Evolutionary conservation across 2,113 vertebrate species (phyloP).

Genomic region (Python bivittatus): DNA sequence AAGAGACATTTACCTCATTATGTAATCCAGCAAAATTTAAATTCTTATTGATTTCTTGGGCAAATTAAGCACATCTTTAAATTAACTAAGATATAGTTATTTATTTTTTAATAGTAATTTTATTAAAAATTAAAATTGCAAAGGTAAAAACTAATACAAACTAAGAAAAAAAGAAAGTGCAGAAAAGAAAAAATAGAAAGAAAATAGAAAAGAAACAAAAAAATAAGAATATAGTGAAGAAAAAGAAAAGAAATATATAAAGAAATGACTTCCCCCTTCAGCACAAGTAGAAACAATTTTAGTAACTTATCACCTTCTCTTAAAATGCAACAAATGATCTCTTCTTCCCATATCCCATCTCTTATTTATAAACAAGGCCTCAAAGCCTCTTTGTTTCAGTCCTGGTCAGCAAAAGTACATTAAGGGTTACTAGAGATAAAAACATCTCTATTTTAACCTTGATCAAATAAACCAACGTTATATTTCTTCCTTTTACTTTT

Average conservation of each 20-base stretch:
- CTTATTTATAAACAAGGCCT: not conserved
- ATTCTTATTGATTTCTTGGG: not conserved
- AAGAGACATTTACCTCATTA: not conserved
- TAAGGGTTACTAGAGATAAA: not conserved
- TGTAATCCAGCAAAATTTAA: not conserved
- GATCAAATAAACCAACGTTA: not conserved
- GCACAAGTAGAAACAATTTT: not conserved
- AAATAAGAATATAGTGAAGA: not conserved
- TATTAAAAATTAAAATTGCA: not conserved
- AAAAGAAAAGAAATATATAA: not conserved
- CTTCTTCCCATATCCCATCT: not conserved
- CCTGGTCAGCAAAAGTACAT: not conserved
- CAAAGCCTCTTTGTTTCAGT: not conserved
- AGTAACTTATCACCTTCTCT: not conserved
- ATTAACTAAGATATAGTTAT: not conserved
- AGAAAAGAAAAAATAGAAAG: not conserved
- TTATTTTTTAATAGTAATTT: not conserved
- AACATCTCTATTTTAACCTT: not conserved
- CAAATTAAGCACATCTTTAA: not conserved
- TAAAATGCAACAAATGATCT: not conserved
- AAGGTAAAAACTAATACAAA: not conserved
- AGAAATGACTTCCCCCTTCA: not conserved
- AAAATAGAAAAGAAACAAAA: not conserved
- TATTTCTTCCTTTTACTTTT: not conserved
- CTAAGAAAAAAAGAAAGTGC: too few species aligned